phyloP scores from a whole-genome alignment of 1,140 invertebrate species.

The Heliothis subflexa region DNA sequence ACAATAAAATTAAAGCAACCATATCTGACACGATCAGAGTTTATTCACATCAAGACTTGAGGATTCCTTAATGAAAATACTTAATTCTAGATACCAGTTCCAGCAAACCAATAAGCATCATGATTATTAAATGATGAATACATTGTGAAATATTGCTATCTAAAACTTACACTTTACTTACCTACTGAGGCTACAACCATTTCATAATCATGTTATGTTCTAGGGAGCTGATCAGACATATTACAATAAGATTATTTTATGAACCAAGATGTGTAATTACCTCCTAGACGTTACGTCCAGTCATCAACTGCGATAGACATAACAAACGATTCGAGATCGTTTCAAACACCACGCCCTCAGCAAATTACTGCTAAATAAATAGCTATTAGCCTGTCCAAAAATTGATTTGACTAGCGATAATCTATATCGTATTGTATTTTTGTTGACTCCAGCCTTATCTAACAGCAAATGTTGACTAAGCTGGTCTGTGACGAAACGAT shows the following conservation, averaged over 20 bases:
- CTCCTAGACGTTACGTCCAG: neutral
- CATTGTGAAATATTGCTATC: slow-evolving; percentile 57
- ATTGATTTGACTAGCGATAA: slow-evolving; percentile 21
- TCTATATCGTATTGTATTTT: slow-evolving; percentile 30
- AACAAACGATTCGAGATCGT: neutral
- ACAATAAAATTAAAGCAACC: slow-evolving; percentile 16
- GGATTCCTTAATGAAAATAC: neutral
- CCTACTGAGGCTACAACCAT: neutral
- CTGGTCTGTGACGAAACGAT: slow-evolving; percentile 60
- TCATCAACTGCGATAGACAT: neutral
- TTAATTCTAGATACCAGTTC: slow-evolving; percentile 31
- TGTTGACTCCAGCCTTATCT: slow-evolving; percentile 47
- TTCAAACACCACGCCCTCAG: too few relatives aligned
- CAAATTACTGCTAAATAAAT: neutral
- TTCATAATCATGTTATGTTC: too few relatives aligned
- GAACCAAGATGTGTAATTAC: too few relatives aligned
- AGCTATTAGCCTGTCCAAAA: slow-evolving; percentile 2
- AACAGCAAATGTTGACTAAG: slow-evolving; percentile 55
- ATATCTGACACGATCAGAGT: neutral
- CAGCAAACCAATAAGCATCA: slow-evolving; percentile 41
- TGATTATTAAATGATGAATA: slow-evolving; percentile 48
- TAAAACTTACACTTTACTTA: slow-evolving; percentile 40
- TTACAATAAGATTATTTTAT: too few relatives aligned
- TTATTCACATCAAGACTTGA: neutral
- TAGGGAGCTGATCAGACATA: too few relatives aligned